Evolutionary conservation across 2,797 vertebrate species (phyloP).

Genomic region (Siniperca scherzeri): DNA sequence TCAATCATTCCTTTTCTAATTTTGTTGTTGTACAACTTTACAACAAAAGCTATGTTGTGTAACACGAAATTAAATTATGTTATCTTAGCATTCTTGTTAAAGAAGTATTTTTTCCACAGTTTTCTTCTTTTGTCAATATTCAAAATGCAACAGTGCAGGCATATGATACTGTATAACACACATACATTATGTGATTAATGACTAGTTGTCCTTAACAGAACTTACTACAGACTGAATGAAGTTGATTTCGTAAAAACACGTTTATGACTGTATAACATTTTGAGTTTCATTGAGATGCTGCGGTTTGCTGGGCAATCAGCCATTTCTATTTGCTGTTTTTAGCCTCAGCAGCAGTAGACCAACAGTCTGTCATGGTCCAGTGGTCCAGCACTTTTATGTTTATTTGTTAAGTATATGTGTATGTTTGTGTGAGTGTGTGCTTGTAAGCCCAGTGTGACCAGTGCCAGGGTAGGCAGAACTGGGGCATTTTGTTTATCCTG

Average conservation of each 20-base stretch:
- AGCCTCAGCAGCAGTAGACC: conserved; percentile 50
- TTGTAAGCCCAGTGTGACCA: conserved; percentile 35
- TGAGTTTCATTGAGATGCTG: conserved; percentile 32
- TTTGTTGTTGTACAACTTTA: background rate
- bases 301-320: conserved; percentile 44
- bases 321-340: conserved; percentile 68
- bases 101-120: background rate
- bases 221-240: background rate
- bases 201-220: background rate
- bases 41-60: background rate
- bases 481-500: conserved; percentile 58
- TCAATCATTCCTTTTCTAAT: background rate
- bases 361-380: conserved; percentile 64
- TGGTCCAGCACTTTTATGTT: conserved; percentile 61
- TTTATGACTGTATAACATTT: conserved; percentile 8
- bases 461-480: conserved; percentile 30
- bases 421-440: conserved; percentile 21
- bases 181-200: background rate
- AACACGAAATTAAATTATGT: background rate
- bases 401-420: conserved; percentile 58
- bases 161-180: background rate
- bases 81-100: background rate
- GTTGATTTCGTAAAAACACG: background rate
- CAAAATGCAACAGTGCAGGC: background rate
- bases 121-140: background rate